Conservation (phyloP, 2,888 invertebrate species). For the Eupithecia tripunctaria region DNA sequence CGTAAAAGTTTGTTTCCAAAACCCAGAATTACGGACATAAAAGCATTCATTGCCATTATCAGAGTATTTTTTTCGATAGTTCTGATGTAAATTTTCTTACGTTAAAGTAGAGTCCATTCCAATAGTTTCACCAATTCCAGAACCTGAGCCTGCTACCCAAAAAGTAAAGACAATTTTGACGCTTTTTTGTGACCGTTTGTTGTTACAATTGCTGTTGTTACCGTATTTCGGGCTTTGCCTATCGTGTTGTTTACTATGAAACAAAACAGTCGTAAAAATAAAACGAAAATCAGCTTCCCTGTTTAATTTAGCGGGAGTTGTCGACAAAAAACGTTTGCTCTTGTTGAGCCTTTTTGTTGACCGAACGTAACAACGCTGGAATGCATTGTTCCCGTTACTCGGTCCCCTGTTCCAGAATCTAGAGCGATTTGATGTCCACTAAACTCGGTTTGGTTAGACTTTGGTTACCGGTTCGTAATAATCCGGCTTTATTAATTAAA, state of each 20-base stretch:
- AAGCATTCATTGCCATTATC: not conserved
- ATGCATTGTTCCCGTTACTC: conserved; percentile 80
- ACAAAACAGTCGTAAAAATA: conserved; percentile 63
- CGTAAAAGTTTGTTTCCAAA: not conserved
- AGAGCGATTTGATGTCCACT: conserved; percentile 54
- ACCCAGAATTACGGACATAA: not conserved
- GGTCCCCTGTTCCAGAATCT: conserved; percentile 62
- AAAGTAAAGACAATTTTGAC: conserved; percentile 35
- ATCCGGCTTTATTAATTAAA: not conserved
- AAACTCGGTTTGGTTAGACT: not conserved
- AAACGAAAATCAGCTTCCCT: conserved; percentile 77
- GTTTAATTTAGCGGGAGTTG: conserved; percentile 81
- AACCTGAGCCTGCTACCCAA: conserved; percentile 19
- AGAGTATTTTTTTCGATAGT: not conserved
- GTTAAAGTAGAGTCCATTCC: conserved; percentile 5
- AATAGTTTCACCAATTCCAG: conserved; percentile 14
- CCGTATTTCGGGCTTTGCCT: conserved; percentile 53
- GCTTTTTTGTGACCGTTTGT: conserved; percentile 43
- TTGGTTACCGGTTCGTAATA: not conserved
- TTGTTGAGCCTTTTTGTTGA: conserved; percentile 76
- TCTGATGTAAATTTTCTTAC: not conserved
- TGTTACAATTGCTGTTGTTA: conserved; percentile 49
- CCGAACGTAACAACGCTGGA: conserved; percentile 74
- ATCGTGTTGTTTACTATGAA: conserved; percentile 61
- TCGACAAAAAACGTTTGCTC: conserved; percentile 77